These are phyloP conservation scores for Lepeophtheirus salmonis DNA, from an alignment of 1,140 invertebrate genomes.

Conservation along the genomic window DNA sequence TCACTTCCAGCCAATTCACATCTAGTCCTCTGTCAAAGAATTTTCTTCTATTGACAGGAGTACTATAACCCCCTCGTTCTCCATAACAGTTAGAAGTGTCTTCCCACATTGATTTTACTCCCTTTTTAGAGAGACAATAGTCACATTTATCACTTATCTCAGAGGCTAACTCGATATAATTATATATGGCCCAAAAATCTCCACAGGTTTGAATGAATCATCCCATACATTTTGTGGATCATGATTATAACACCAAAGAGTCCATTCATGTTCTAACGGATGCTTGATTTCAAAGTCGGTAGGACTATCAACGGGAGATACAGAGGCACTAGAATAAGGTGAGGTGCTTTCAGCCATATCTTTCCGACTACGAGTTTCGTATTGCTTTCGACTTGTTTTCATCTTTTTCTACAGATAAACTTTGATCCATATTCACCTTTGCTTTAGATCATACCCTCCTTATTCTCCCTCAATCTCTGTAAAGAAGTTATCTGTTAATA, in stretches of 20 bases:
- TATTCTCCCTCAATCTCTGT: too few relatives aligned
- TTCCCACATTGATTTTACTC: conserved; percentile 96
- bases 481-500: too few relatives aligned
- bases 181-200: conserved; percentile 97
- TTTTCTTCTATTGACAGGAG: neutral
- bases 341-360: neutral
- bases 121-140: conserved; percentile 89
- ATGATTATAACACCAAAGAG: conserved; percentile 91
- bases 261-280: conserved; percentile 87
- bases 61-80: conserved; percentile 56
- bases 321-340: neutral
- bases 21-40: conserved; percentile 40
- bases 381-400: neutral
- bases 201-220: conserved; percentile 80
- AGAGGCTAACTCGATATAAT: conserved; percentile 82
- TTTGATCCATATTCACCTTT: too few relatives aligned
- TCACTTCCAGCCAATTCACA: conserved; percentile 84
- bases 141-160: conserved; percentile 72
- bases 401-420: too few relatives aligned
- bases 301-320: neutral
- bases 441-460: too few relatives aligned
- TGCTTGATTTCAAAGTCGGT: conserved; percentile 43
- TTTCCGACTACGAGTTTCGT: neutral
- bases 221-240: conserved; percentile 77
- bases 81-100: conserved; percentile 72